These are phyloP conservation scores for Microtus oregoni DNA, from an alignment of 2,113 vertebrate genomes.

Conservation along the genomic window DNA sequence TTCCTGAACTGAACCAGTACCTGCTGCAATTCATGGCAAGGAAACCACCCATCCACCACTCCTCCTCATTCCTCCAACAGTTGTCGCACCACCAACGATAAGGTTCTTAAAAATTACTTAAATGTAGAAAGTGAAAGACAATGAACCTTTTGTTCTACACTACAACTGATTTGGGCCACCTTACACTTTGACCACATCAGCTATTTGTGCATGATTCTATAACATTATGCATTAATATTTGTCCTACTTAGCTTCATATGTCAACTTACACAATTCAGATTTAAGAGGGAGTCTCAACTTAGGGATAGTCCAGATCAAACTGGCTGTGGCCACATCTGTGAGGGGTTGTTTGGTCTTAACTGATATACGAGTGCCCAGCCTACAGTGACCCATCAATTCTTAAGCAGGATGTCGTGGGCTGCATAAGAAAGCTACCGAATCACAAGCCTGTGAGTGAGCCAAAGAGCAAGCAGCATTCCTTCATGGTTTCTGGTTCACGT, in stretches of 20 bases:
- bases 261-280: neutral
- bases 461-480: neutral
- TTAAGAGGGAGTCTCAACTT: neutral
- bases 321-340: neutral
- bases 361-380: neutral
- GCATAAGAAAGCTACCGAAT: neutral
- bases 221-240: neutral
- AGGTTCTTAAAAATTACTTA: conserved; percentile 28
- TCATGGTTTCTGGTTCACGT: neutral
- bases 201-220: conserved; percentile 7
- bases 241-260: neutral
- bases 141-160: neutral
- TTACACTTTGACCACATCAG: neutral
- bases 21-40: neutral
- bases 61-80: neutral
- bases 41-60: neutral
- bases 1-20: neutral
- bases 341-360: neutral
- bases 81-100: neutral
- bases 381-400: neutral
- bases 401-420: neutral
- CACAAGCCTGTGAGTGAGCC: neutral
- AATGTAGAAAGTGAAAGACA: conserved; percentile 39
- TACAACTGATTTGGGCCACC: neutral
- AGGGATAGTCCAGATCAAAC: neutral